A percentile compares a stretch with the other conserved stretches of the same genome.
Evolutionary conservation across 2,888 invertebrate genomes (phyloP).

Genomic region (Drosophila putrida): DNA sequence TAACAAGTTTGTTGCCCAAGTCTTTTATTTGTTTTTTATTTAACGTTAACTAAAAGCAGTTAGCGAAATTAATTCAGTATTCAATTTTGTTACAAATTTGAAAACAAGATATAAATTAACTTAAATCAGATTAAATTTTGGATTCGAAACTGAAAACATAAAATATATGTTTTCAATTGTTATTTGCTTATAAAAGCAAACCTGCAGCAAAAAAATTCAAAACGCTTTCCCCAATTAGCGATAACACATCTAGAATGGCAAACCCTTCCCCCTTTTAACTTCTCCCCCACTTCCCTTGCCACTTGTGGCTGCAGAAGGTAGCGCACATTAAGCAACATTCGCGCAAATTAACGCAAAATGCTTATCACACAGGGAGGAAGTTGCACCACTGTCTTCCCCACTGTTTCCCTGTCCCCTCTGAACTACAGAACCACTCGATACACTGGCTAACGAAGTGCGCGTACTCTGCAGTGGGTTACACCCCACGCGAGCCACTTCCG

Average conservation of each 20-base stretch:
- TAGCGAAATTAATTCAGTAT: no score
- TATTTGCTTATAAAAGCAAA: slow-evolving; percentile 62
- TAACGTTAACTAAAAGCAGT: no score
- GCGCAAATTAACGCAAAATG: slow-evolving; percentile 76
- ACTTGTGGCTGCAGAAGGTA: slow-evolving; percentile 23
- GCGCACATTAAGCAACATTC: slow-evolving; percentile 74
- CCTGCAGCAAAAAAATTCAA: slow-evolving; percentile 4
- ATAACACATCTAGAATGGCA: slow-evolving; percentile 66
- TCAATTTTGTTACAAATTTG: no score
- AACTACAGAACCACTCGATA: no score
- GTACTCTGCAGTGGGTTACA: slow-evolving; percentile 72
- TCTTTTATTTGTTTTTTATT: no score
- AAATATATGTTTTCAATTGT: slow-evolving; percentile 53
- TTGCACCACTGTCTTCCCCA: neutral
- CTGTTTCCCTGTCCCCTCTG: neutral
- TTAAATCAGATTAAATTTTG: no score
- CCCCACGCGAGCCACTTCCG: slow-evolving; percentile 57
- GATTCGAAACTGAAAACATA: no score
- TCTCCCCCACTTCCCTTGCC: neutral
- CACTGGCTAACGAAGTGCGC: slow-evolving; percentile 72
- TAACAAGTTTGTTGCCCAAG: no score
- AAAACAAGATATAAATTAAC: no score
- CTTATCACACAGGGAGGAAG: slow-evolving; percentile 51
- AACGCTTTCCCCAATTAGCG: slow-evolving; percentile 76
- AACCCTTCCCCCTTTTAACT: neutral